Base-by-base conservation (phyloP, 2,888 invertebrate genomes). In the Spicauda simplicius region DNA sequence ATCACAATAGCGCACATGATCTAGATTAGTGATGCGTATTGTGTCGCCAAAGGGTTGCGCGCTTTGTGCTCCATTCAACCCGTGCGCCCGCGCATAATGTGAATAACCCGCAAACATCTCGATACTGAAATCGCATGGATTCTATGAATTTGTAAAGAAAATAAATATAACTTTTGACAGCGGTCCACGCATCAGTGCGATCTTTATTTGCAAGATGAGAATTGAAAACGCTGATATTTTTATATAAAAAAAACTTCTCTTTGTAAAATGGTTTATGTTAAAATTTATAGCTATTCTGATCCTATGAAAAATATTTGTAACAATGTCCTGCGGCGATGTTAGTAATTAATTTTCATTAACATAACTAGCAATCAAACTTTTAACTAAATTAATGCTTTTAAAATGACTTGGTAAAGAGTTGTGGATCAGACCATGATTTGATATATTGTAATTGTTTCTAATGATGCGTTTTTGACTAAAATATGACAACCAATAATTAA, bases 111-210 rank as follows among this genome's bases (percentile, higher is more conserved):
- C 91, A 90, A 90, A 91, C 88, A 90, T 86, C 88, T 88, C 86
- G 84, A 88, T 86, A 79, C 82, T 82, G 79, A 84, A 89, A 91
- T 91, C 87, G 89, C 88, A 87, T 78, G 76, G 83, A 85, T 92
- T 91, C 91, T 88, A 88, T 91, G 90, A 89, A 92, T 91, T 91
- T 90, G 79, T 87, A 92, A 92, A 91, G 91, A 92, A 91, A 91
- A 93, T 92, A 92, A 92, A 93, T 91, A 92, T 90, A 90, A 91
- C 91, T 91, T 92, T 84, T 91, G 93, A 92, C 92, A 92, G 89
- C 87, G 86, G 82, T 84, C 83, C 80, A 80, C 78, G 84, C 82
- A 81, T 86, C 84, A 88, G 90, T 91, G 79, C 80, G 85, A 91
- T 90, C 90, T 82, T 84, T 91, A 84, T 91, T 92, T 90, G 86